These are phyloP conservation scores for Amblyopsis rosae DNA, from an alignment of 2,113 vertebrate genomes.

Conservation along the genomic window DNA sequence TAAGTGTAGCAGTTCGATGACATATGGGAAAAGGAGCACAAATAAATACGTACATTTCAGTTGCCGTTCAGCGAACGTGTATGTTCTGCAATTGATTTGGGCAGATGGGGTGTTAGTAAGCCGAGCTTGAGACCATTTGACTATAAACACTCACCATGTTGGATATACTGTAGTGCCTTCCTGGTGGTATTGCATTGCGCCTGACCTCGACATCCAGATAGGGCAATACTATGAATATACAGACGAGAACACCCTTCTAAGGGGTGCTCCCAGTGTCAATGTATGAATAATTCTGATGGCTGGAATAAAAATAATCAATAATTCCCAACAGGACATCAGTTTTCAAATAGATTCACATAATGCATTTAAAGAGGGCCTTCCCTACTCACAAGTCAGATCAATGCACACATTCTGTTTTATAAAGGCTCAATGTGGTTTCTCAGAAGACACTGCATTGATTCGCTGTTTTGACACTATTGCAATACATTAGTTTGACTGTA, in stretches of 20 bases:
- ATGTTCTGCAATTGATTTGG: background rate
- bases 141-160: background rate
- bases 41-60: too few species aligned
- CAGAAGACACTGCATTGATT: conserved; percentile 20
- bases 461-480: conserved; percentile 13
- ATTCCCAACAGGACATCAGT: background rate
- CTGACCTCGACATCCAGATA: background rate
- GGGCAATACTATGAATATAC: background rate
- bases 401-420: conserved; percentile 40
- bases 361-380: too few species aligned
- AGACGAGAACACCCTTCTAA: background rate
- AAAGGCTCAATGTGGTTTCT: conserved; percentile 38
- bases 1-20: too few species aligned
- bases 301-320: background rate
- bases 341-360: background rate
- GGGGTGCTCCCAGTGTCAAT: background rate
- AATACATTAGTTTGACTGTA: conserved; percentile 27
- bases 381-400: background rate
- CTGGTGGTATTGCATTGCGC: background rate
- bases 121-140: background rate
- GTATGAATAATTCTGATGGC: background rate
- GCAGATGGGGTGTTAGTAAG: background rate
- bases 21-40: too few species aligned
- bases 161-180: background rate
- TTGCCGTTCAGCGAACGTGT: background rate